phyloP scores from a whole-genome alignment of 1,140 invertebrate genomes.

The Zaprionus ghesquierei region DNA sequence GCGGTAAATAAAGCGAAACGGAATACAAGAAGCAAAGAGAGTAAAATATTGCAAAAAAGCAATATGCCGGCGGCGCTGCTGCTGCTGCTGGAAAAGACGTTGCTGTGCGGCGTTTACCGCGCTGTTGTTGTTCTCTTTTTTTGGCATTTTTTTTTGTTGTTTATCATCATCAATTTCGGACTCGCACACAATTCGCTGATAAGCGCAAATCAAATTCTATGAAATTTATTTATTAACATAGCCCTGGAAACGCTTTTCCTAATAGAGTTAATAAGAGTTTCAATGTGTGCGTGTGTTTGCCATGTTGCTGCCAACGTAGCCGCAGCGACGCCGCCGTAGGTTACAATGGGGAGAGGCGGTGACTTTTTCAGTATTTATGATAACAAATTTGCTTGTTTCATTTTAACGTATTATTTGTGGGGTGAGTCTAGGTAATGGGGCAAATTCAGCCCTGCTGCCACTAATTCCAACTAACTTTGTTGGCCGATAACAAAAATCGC shows the following conservation, averaged over 20 bases:
- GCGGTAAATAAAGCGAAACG: conserved; percentile 50
- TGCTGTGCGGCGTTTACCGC: background rate
- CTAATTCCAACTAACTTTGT: background rate
- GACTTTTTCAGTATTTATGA: conserved; percentile 5
- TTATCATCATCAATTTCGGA: background rate
- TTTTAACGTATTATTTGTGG: background rate
- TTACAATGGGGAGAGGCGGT: background rate
- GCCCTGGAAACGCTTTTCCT: conserved; percentile 23
- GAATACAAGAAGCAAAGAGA: conserved; percentile 28
- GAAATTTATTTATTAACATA: conserved; percentile 20
- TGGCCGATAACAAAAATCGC: background rate
- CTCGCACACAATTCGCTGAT: conserved; percentile 1
- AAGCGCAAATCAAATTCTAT: conserved; percentile 28
- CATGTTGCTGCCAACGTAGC: conserved; percentile 13
- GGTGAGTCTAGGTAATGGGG: background rate
- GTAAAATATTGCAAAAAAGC: conserved; percentile 8
- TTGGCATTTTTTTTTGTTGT: background rate
- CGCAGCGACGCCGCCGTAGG: background rate
- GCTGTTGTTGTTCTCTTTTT: conserved; percentile 2
- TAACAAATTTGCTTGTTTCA: conserved; percentile 19
- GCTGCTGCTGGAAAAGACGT: conserved; percentile 16
- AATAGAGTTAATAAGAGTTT: conserved; percentile 4
- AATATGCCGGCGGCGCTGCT: conserved; percentile 36
- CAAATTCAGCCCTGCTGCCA: background rate
- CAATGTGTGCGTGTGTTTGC: background rate